A percentile compares a stretch with the other conserved stretches of the same genome.
phyloP scores from a whole-genome alignment of 2,113 vertebrate genomes.

The Atractosteus spatula region DNA sequence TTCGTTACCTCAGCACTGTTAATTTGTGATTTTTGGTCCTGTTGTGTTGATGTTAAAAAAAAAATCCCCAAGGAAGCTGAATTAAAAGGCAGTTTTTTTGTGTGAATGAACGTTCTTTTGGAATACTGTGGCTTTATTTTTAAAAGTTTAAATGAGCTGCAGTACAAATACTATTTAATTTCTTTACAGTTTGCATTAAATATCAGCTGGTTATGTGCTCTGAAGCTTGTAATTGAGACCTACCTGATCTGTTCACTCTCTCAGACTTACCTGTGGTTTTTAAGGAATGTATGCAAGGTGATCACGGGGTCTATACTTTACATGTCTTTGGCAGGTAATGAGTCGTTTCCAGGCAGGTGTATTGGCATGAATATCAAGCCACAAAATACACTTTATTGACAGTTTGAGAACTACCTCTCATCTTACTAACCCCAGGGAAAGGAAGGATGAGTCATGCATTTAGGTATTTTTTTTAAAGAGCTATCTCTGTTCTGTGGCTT shows the following conservation, averaged over 20 bases:
- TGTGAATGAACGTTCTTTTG: no score
- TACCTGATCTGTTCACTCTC: not conserved
- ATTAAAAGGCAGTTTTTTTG: no score
- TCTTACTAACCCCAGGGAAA: constrained; percentile 31
- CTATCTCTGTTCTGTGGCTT: constrained; percentile 19
- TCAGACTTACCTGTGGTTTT: not conserved
- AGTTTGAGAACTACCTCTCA: constrained; percentile 28
- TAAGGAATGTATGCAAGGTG: not conserved
- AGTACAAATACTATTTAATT: no score
- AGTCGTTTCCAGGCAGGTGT: constrained; percentile 24
- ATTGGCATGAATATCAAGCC: constrained; percentile 28
- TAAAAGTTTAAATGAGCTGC: no score
- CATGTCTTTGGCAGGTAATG: constrained; percentile 23
- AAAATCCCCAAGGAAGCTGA: no score
- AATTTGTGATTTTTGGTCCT: no score
- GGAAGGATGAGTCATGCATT: constrained; percentile 32
- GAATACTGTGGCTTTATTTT: no score
- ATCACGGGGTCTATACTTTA: not conserved
- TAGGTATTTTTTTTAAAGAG: constrained; percentile 4
- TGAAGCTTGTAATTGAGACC: not conserved
- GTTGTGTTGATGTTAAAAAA: no score
- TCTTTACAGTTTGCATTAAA: no score
- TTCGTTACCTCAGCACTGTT: no score
- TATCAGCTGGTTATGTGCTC: no score
- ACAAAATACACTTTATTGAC: constrained; percentile 18